Evolutionary conservation across 1,140 invertebrate species (phyloP).

Genomic region (Heliconius himera): DNA sequence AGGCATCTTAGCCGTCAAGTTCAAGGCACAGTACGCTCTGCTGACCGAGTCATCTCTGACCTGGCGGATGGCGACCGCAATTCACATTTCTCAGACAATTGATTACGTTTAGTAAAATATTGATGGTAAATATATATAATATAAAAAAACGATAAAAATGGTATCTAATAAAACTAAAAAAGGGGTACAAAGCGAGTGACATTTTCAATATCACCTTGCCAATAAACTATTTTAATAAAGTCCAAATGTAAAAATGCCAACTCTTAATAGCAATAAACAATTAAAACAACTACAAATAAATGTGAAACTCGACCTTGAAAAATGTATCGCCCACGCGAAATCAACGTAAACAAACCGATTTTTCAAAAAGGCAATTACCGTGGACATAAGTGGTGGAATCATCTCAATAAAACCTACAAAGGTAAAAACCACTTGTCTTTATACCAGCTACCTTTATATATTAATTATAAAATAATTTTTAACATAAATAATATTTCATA

Average conservation of each 20-base stretch:
- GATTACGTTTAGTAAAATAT: not conserved
- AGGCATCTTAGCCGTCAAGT: constrained; percentile 39
- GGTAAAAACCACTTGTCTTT: constrained; percentile 24
- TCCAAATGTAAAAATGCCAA: constrained; percentile 16
- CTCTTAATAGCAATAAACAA: constrained; percentile 16
- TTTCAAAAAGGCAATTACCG: constrained; percentile 25
- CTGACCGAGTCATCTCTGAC: constrained; percentile 45
- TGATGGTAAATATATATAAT: not conserved
- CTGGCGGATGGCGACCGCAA: constrained; percentile 21
- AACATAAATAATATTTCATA: not conserved
- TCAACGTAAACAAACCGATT: constrained; percentile 23
- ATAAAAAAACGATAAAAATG: not conserved
- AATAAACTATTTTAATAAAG: constrained; percentile 9
- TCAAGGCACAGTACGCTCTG: constrained; percentile 44
- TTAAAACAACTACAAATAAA: constrained; percentile 30
- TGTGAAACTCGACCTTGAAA: constrained; percentile 20
- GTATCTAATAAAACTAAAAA: not conserved
- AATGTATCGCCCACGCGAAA: constrained; percentile 20
- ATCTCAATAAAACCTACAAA: constrained; percentile 21
- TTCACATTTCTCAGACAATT: constrained; percentile 2
- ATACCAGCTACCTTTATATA: not conserved
- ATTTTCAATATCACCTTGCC: constrained; percentile 8
- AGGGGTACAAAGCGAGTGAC: not conserved
- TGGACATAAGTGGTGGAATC: constrained; percentile 31
- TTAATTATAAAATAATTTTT: not conserved